Evolutionary conservation across 2,797 vertebrate genomes (phyloP).

Genomic region (Lerista edwardsae): DNA sequence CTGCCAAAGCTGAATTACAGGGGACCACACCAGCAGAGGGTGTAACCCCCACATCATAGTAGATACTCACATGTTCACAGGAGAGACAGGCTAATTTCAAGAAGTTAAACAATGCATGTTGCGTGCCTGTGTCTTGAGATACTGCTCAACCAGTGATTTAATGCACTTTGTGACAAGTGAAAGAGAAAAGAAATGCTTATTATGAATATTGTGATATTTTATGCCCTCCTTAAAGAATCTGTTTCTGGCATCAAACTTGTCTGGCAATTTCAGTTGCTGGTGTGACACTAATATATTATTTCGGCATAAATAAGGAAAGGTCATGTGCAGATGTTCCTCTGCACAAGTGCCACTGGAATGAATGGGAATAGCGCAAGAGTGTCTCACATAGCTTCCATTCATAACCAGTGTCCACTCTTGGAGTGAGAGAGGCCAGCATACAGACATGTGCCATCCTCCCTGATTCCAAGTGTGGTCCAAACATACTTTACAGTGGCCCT

Average conservation of each 20-base stretch:
- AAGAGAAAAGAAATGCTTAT: neutral
- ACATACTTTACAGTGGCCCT: too few relatives aligned
- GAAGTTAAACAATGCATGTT: constrained; percentile 39
- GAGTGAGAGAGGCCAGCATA: too few relatives aligned
- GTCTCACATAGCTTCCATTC: neutral
- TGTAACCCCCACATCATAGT: constrained; percentile 19
- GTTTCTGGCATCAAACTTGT: neutral
- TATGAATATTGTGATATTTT: neutral
- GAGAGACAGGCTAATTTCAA: constrained; percentile 35
- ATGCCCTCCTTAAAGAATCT: neutral
- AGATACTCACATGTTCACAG: neutral
- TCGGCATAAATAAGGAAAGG: neutral
- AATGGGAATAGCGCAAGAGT: neutral
- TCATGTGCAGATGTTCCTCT: neutral
- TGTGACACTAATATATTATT: neutral
- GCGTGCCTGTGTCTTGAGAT: neutral
- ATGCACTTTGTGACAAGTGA: neutral
- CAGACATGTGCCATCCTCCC: too few relatives aligned
- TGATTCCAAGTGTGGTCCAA: too few relatives aligned
- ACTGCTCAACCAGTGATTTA: neutral
- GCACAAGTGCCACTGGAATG: neutral
- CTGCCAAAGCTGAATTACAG: constrained; percentile 42
- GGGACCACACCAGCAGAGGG: constrained; percentile 52
- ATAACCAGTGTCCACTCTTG: too few relatives aligned
- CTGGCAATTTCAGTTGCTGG: neutral